phyloP scores from a whole-genome alignment of 2,888 invertebrate species.

The Craniophora ligustri region DNA sequence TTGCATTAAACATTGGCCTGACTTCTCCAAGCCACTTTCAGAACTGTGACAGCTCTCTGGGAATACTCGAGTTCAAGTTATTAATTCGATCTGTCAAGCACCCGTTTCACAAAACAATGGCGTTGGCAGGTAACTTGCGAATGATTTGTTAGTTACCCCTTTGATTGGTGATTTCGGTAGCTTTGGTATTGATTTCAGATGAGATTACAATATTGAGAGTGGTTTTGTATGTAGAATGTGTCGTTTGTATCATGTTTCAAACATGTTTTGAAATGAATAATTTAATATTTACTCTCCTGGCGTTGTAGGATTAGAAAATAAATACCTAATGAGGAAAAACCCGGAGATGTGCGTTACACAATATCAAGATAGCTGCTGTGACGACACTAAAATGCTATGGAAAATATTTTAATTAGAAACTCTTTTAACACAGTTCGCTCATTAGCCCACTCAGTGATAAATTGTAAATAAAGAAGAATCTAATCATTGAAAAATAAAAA shows the following conservation, averaged over 20 bases:
- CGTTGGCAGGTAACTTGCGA: slow-evolving; percentile 17
- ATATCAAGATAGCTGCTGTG: too few relatives aligned
- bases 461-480: neutral
- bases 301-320: too few relatives aligned
- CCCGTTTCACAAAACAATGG: slow-evolving; percentile 43
- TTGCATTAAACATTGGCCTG: slow-evolving; percentile 42
- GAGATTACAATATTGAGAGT: neutral
- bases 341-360: too few relatives aligned
- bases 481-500: too few relatives aligned
- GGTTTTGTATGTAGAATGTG: neutral
- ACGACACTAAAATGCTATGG: too few relatives aligned
- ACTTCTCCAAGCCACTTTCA: slow-evolving; percentile 37
- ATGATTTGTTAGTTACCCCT: slow-evolving; percentile 37
- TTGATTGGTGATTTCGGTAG: slow-evolving; percentile 22
- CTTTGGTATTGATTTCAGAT: slow-evolving; percentile 13
- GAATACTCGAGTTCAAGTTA: slow-evolving; percentile 41
- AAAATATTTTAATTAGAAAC: too few relatives aligned
- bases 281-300: too few relatives aligned
- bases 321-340: too few relatives aligned
- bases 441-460: too few relatives aligned
- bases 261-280: too few relatives aligned
- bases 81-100: slow-evolving; percentile 55
- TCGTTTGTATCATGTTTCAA: too few relatives aligned
- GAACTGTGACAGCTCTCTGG: slow-evolving; percentile 46
- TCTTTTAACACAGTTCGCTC: too few relatives aligned